phyloP scores from a whole-genome alignment of 2,113 vertebrate genomes.

The Chitala chitala region DNA sequence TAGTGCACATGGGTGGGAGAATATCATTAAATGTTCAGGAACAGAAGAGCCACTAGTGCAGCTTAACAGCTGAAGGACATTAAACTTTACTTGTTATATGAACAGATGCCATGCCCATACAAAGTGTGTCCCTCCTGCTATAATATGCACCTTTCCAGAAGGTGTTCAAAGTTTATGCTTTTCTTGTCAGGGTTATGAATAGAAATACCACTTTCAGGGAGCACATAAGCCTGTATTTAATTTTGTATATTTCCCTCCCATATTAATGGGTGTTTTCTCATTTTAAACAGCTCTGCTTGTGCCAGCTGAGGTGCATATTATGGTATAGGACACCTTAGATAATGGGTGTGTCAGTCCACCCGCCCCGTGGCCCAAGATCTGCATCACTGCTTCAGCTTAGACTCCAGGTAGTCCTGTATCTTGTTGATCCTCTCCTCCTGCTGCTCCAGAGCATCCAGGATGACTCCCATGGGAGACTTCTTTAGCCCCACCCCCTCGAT shows the following conservation, averaged over 20 bases:
- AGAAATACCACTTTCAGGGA: not conserved
- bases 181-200: not conserved
- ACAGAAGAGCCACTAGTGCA: not conserved
- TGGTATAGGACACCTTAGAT: not conserved
- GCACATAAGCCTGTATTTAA: no score
- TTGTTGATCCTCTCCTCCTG: constrained; percentile 81
- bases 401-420: constrained; percentile 73
- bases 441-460: constrained; percentile 85
- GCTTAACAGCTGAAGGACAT: not conserved
- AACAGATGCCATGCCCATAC: no score
- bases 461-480: constrained; percentile 86
- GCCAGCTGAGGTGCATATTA: not conserved
- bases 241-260: no score
- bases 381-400: constrained; percentile 74
- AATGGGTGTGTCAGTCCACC: not conserved
- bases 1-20: no score
- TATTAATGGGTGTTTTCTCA: no score
- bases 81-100: not conserved
- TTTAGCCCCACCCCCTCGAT: constrained; percentile 81
- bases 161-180: not conserved
- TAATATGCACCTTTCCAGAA: not conserved
- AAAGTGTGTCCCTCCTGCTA: not conserved
- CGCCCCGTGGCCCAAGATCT: not conserved
- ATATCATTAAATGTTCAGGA: not conserved
- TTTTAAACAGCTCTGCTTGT: no score